Base-by-base conservation (phyloP, 2,113 vertebrate genomes). In the Oreochromis spilurus region DNA sequence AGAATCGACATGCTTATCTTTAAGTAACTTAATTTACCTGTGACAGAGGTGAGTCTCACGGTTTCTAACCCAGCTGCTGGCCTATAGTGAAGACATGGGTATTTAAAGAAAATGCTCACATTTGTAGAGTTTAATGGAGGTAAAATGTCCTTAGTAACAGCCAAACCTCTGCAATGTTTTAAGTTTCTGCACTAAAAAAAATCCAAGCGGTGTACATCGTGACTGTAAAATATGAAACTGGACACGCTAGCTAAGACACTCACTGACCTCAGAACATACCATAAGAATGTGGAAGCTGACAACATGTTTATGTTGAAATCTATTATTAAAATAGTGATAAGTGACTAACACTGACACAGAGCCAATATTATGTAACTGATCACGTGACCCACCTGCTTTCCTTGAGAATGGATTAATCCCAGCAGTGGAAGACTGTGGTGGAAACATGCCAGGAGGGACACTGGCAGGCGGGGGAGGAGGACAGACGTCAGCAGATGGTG, bases 371-470 rank as follows among this genome's bases (percentile, higher is more conserved):
- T 79, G 72, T 21, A 65, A 60, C 5, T 53, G 13, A 57, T 45
- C 11, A 38, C 0, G 0, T 26, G 70, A 29, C 7, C 95, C 96
- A 98, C 97, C 97, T 0, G 95, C 87, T 78, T 79, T 95, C 81
- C 88, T 84, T 26, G 93, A 94, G 4, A 94, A 94, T 54, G 95
- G 70, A 55, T 95, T 93, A 48, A 89, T 17, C 5, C 82, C 91
- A 5, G 79, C 70, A 21, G 92, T 88, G 62, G 91, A 50, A 6
- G 79, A 85, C 19, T 86, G 93, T 13, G 83, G 24, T 34, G 65
- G 80, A 81, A 85, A 81, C 48, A 78, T 82, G 36, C n/a, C 57
- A 31, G 14, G 79, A 67, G 80, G 45, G n/a, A 45, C 55, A 52
- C 54, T 29, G 26, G 89, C 29, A 17, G 92, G 62, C 2, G 58